Conservation (phyloP, 1,140 invertebrate genomes). For the Drosophila subobscura region DNA sequence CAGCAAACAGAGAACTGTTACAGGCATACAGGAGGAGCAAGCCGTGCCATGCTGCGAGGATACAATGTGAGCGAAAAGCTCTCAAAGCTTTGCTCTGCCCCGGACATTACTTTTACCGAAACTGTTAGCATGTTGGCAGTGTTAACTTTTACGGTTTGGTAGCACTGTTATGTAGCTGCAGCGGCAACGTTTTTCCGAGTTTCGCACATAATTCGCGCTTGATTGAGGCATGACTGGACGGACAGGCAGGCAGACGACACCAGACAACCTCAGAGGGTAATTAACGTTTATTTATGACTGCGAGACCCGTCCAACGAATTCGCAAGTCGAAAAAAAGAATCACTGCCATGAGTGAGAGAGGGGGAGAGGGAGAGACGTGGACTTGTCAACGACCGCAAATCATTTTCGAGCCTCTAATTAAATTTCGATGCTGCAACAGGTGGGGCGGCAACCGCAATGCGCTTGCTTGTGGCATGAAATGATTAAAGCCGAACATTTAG, state of each 20-base stretch:
- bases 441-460: slow-evolving; percentile 12
- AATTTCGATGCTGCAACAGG: slow-evolving; percentile 55
- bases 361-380: background rate
- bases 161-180: background rate
- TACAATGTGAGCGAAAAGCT: slow-evolving; percentile 25
- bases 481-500: background rate
- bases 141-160: background rate
- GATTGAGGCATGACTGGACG: slow-evolving; percentile 6
- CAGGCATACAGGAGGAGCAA: background rate
- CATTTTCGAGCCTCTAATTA: slow-evolving; percentile 61
- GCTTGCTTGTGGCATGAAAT: background rate
- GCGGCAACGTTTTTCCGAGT: slow-evolving; percentile 1
- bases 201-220: slow-evolving; percentile 43
- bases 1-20: background rate
- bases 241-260: slow-evolving; percentile 7
- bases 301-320: slow-evolving; percentile 26
- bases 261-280: slow-evolving; percentile 46
- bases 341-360: slow-evolving; percentile 10
- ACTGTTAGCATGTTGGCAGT: slow-evolving; percentile 13
- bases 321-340: slow-evolving; percentile 2
- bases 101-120: too few species aligned
- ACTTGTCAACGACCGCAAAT: slow-evolving; percentile 55
- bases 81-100: slow-evolving; percentile 16
- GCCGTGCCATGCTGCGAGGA: slow-evolving; percentile 14
- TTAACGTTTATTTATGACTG: slow-evolving; percentile 64